Evolutionary conservation across 2,113 vertebrate species (phyloP), one percentile per base, ranked within the genome.

Genomic region (Taurulus bubalis): DNA sequence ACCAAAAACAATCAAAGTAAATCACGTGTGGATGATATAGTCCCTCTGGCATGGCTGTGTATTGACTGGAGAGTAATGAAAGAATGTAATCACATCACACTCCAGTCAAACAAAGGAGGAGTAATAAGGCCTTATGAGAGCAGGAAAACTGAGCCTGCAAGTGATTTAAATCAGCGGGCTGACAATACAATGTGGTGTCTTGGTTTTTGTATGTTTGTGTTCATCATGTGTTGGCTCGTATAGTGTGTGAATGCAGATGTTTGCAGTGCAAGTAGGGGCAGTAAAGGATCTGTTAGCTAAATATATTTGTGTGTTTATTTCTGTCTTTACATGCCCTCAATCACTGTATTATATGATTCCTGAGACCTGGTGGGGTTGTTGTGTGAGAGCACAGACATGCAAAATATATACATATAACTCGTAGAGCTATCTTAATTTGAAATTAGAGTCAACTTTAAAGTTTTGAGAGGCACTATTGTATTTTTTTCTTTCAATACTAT

Each of bases 91-190:
- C 78, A 82, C 86, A 91, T 89, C 80, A 72, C 55, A 18, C 64
- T 85, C 55, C 78, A 87, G 84, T 88, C 86, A 92, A 91, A 90
- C 89, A 85, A 88, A 89, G 85, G 70, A 87, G 53, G 83, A 84
- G 80, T 77, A 86, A 87, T 79, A 86, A 68, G 71, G 67, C 69
- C 26, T 84, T 87, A 72, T 63, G 83, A 84, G 75, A 75, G 75
- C 51, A 79, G 71, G 74, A 71, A 74, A 30, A 84, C 75, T 6
- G 65, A 80, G 77, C 63, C 89, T 89, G 89, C 76, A 84, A 85
- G 85, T 89, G 85, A 92, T 92, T 90, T 90, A 82, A 86, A 77
- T 75, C 73, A 53, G 65, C 42, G 63, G 62, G 24, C 45, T 70
- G 55, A 64, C 77, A 63, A 63, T 67, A 42, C 55, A 51, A 59